These are phyloP conservation scores for Strix aluco DNA, from an alignment of 2,113 vertebrate species.

Conservation along the genomic window DNA sequence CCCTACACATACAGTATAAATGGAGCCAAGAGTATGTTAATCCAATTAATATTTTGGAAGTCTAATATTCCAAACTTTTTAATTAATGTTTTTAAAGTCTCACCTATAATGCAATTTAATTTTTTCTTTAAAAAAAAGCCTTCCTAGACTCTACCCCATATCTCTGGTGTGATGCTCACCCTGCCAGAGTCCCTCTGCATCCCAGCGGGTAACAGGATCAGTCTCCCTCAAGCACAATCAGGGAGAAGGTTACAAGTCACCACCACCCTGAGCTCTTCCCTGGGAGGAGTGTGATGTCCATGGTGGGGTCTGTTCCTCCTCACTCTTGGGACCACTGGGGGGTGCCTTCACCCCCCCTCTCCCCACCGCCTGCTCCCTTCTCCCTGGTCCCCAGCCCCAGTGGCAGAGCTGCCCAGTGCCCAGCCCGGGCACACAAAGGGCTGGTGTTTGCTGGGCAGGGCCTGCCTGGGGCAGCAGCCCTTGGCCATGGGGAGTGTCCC, in stretches of 20 bases:
- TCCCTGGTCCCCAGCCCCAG: not conserved
- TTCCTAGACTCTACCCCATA: not conserved
- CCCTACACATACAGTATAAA: not conserved
- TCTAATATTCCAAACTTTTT: not conserved
- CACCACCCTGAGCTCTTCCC: not conserved
- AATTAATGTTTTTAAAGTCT: not conserved
- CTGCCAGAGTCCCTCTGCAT: not conserved
- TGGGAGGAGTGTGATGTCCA: not conserved
- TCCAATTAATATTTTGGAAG: not conserved
- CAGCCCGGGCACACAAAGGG: not conserved
- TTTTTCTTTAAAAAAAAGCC: not conserved
- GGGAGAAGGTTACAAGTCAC: not conserved
- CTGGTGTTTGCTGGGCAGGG: not conserved
- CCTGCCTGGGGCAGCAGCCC: not conserved
- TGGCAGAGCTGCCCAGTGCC: not conserved
- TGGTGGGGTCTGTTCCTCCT: not conserved
- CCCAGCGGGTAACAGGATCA: not conserved
- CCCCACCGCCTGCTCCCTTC: not conserved
- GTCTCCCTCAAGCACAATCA: not conserved
- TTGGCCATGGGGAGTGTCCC: not conserved
- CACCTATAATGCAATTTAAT: not conserved
- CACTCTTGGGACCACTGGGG: not conserved
- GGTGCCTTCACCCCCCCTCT: accelerated
- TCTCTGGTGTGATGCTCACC: not conserved
- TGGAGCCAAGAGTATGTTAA: not conserved